Evolutionary conservation across 2,113 vertebrate species (phyloP).

Genomic region (Colaptes auratus): DNA sequence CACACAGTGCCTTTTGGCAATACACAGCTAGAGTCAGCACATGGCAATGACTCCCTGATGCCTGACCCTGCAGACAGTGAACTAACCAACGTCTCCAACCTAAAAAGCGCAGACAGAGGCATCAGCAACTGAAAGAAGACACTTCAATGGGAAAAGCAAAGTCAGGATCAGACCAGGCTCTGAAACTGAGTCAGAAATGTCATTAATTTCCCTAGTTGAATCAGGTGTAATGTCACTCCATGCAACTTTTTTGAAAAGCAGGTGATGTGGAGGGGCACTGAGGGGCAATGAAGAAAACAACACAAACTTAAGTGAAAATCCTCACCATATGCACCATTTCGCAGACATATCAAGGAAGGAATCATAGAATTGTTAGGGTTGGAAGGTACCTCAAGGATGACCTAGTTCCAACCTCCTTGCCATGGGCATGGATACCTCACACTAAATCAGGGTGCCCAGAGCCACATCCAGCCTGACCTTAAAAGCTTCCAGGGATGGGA

Average conservation of each 20-base stretch:
- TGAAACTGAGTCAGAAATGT: neutral
- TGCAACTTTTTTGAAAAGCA: neutral
- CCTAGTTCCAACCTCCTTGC: too few relatives aligned
- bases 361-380: neutral
- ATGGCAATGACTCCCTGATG: neutral
- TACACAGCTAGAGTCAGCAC: neutral
- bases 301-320: neutral
- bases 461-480: too few relatives aligned
- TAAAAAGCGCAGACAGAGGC: neutral
- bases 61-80: neutral
- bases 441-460: too few relatives aligned
- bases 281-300: neutral
- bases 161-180: neutral
- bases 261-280: neutral
- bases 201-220: neutral
- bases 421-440: too few relatives aligned
- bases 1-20: neutral
- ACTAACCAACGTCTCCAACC: neutral
- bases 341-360: neutral
- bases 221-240: neutral
- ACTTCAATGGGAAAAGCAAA: neutral
- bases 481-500: too few relatives aligned
- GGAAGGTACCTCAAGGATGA: too few relatives aligned
- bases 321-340: neutral
- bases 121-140: neutral